phyloP scores from a whole-genome alignment of 2,797 vertebrate genomes.

The Anas bernieri region DNA sequence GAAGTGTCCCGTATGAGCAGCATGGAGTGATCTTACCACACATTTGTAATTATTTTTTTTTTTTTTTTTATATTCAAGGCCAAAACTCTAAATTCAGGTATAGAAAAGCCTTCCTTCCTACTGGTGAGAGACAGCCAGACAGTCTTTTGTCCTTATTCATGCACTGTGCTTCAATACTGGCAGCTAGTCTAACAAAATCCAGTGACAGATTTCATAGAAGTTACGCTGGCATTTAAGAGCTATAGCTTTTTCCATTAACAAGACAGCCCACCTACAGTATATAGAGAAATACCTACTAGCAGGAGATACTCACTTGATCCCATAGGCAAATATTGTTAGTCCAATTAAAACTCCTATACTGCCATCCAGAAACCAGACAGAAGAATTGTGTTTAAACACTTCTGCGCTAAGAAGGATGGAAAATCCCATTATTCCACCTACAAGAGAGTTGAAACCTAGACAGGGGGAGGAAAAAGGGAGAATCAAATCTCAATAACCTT shows the following conservation, averaged over 20 bases:
- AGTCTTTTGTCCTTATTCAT: neutral
- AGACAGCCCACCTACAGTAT: neutral
- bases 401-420: slow-evolving; percentile 96
- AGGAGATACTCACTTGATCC: slow-evolving; percentile 89
- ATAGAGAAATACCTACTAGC: neutral
- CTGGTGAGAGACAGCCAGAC: neutral
- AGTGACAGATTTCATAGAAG: neutral
- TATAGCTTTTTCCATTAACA: neutral
- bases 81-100: neutral
- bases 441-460: slow-evolving; percentile 96
- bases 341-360: slow-evolving; percentile 93
- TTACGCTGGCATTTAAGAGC: neutral
- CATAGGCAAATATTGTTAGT: slow-evolving; percentile 94
- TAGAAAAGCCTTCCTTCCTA: neutral
- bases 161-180: neutral
- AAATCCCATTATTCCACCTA: slow-evolving; percentile 96
- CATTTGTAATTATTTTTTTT: neutral
- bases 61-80: neutral
- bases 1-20: neutral
- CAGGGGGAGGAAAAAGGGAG: neutral
- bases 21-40: neutral
- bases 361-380: slow-evolving; percentile 95
- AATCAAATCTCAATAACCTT: neutral
- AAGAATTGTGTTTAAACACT: slow-evolving; percentile 90
- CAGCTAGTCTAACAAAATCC: neutral